Evolutionary conservation across 2,888 invertebrate species (phyloP).

Genomic region (Lochmaea crataegi): DNA sequence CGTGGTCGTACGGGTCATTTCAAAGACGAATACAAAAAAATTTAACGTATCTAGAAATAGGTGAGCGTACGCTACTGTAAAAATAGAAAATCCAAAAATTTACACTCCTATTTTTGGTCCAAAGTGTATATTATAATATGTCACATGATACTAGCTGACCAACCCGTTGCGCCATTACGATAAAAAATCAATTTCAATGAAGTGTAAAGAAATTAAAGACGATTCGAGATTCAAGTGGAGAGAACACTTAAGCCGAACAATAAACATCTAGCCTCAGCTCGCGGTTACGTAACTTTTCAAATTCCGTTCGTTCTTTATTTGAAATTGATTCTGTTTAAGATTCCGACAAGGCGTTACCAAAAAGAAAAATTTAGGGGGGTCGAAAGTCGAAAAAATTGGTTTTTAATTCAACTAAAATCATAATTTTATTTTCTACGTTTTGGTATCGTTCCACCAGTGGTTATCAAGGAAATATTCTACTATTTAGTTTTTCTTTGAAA

Average conservation of each 20-base stretch:
- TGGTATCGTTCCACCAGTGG: too few species aligned
- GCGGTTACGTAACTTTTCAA: slow-evolving; percentile 60
- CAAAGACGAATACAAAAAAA: too few species aligned
- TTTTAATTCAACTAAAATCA: too few species aligned
- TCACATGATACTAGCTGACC: slow-evolving; percentile 22
- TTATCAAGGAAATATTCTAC: too few species aligned
- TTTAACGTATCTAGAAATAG: neutral
- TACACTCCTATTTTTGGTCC: slow-evolving; percentile 6
- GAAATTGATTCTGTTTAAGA: slow-evolving; percentile 25
- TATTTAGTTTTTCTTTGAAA: too few species aligned
- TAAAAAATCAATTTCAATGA: slow-evolving; percentile 39
- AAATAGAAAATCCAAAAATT: slow-evolving; percentile 11
- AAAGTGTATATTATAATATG: slow-evolving; percentile 20
- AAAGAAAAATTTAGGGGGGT: neutral
- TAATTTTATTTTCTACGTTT: too few species aligned
- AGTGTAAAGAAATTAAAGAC: slow-evolving; percentile 36
- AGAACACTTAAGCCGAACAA: slow-evolving; percentile 48
- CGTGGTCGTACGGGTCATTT: too few species aligned
- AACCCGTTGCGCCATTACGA: slow-evolving; percentile 24
- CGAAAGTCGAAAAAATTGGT: too few species aligned
- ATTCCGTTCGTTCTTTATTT: slow-evolving; percentile 57
- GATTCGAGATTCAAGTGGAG: slow-evolving; percentile 27
- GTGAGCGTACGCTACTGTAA: neutral
- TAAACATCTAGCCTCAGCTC: slow-evolving; percentile 49
- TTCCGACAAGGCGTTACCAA: neutral